Conservation (phyloP, 1,140 invertebrate genomes). For the Pristionchus pacificus region DNA sequence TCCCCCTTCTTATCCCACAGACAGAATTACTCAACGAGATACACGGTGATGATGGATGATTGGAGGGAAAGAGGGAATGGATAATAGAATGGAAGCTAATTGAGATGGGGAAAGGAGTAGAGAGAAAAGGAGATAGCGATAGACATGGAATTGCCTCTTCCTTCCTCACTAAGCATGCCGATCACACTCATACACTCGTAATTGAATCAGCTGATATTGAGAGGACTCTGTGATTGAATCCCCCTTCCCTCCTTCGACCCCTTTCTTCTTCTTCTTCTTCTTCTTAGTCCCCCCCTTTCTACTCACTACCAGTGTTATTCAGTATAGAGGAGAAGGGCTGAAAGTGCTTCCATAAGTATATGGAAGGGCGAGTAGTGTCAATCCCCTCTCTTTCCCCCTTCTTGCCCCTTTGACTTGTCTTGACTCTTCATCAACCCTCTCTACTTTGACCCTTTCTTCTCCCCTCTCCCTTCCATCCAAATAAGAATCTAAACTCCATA, state of each 20-base stretch:
- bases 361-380: neutral
- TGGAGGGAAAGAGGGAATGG: too few species aligned
- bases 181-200: neutral
- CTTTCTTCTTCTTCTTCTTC: neutral
- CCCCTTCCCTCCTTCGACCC: neutral
- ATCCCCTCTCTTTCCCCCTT: neutral
- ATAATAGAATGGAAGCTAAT: too few species aligned
- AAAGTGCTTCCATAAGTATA: too few species aligned
- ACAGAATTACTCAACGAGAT: too few species aligned
- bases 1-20: too few species aligned
- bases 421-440: neutral
- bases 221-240: neutral
- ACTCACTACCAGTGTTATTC: neutral
- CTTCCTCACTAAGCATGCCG: neutral
- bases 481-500: too few species aligned
- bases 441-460: neutral
- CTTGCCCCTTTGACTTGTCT: neutral
- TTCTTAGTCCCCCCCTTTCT: neutral
- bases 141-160: neutral
- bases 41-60: too few species aligned
- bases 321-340: neutral
- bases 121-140: too few species aligned
- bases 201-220: neutral
- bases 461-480: neutral
- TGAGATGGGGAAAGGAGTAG: too few species aligned